phyloP scores from a whole-genome alignment of 2,888 invertebrate species.

The Timema cristinae region DNA sequence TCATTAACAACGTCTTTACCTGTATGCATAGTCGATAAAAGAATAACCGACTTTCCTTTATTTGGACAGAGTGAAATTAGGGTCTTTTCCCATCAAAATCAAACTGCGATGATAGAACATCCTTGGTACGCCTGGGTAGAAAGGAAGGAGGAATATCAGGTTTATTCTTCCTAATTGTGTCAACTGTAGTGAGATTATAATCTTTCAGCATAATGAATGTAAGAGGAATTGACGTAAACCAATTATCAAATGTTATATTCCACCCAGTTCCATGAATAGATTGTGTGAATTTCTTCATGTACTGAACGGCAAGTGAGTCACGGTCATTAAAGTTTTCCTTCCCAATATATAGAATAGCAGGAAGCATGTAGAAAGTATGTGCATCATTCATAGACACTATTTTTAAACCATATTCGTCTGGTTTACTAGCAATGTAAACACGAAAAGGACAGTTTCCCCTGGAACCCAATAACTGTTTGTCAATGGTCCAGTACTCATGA shows the following conservation, averaged over 20 bases:
- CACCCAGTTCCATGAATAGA: not conserved
- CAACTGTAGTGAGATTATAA: constrained; percentile 1
- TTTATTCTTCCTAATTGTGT: constrained; percentile 1
- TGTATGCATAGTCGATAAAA: not conserved
- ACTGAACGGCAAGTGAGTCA: not conserved
- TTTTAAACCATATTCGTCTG: too few species aligned
- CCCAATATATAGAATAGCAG: too few species aligned
- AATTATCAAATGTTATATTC: not conserved
- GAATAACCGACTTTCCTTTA: not conserved
- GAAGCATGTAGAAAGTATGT: too few species aligned
- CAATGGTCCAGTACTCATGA: not conserved
- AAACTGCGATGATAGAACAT: not conserved
- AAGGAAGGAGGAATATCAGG: not conserved
- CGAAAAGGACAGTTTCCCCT: not conserved
- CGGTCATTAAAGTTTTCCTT: not conserved
- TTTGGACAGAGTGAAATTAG: not conserved
- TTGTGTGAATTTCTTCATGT: not conserved
- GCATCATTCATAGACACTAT: too few species aligned
- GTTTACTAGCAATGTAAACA: too few species aligned
- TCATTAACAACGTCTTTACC: not conserved
- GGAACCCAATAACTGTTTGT: not conserved
- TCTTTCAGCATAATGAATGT: not conserved
- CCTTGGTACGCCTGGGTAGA: not conserved
- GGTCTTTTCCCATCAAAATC: not conserved
- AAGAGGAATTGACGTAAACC: not conserved